Base-by-base conservation (phyloP, 2,797 vertebrate species). In the Gymnopithys bicolor region DNA sequence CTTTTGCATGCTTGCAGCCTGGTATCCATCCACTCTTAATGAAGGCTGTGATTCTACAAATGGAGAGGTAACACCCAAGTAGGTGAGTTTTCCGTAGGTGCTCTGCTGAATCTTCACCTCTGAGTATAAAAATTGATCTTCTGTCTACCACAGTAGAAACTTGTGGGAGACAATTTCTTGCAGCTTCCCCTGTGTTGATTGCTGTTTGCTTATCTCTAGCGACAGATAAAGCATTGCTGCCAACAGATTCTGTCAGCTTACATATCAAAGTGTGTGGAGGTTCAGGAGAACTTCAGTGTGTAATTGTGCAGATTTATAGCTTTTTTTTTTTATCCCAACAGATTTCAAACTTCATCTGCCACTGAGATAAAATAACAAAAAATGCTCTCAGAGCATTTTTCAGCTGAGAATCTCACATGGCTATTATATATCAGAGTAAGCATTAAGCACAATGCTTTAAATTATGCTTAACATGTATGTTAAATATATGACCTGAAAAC, bases 101-200 rank as follows among this genome's bases (percentile, higher is more conserved):
- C 87, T 95, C 86, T 73, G 85, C 76, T 85, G 81, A 94, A 84
- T 91, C 71, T 95, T 97, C 94, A 97, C 95, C 96, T 96, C 84
- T 76, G 94, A 97, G 96, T 74, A 78, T 46, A 95, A 95, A 96
- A 96, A 96, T 96, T 96, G 93, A 97, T 96, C 96, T 96, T 91
- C 86, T 94, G 95, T 94, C 96, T 95, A 96, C 89, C 77, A 91
- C 95, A 90, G 94, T 9, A 51, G 74, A 95, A 92, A 90, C 89
- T 94, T 90, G 59, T 90, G 73, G 92, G 90, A 97, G 87, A 96
- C 95, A 92, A 97, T 97, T 97, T 97, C 94, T 85, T 96, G 66
- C 91, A 91, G 87, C 70, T 94, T 95, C 66, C 84, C 97, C 93
- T 95, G 94, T 96, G 97, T 93, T 97, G 96, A 97, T 97, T 97